Evolutionary conservation across 2,113 vertebrate genomes (phyloP).

Genomic region (Carollia perspicillata): DNA sequence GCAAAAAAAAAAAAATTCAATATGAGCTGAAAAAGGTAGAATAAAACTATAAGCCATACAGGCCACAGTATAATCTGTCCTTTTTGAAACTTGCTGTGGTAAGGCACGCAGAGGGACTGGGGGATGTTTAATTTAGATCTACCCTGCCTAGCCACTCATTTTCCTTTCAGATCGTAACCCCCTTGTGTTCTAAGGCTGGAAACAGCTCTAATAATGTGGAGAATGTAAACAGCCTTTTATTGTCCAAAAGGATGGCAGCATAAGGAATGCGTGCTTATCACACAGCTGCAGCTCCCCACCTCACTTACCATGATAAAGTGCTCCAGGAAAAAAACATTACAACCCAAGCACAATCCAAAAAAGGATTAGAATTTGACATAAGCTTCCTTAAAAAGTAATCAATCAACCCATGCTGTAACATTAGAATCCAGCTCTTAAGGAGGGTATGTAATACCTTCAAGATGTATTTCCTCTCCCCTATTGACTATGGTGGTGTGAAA

Average conservation of each 20-base stretch:
- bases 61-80: conserved; percentile 73
- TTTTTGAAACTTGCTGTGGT: conserved; percentile 13
- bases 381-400: conserved; percentile 95
- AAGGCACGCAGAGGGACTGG: background rate
- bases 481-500: conserved; percentile 22
- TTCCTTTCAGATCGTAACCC: conserved; percentile 81
- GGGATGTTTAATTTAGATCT: conserved; percentile 52
- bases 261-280: conserved; percentile 93
- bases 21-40: background rate
- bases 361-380: conserved; percentile 96
- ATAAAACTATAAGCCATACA: conserved; percentile 5
- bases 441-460: conserved; percentile 89
- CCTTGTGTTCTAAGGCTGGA: conserved; percentile 81
- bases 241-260: conserved; percentile 86
- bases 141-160: conserved; percentile 66
- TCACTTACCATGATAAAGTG: conserved; percentile 93
- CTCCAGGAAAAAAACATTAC: conserved; percentile 90
- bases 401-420: conserved; percentile 92
- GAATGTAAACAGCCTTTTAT: conserved; percentile 92
- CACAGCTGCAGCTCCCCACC: conserved; percentile 92
- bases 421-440: conserved; percentile 90
- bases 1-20: conserved; percentile 48
- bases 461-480: conserved; percentile 87
- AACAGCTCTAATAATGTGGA: conserved; percentile 84
- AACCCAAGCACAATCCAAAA: conserved; percentile 93